Base-by-base conservation (phyloP, 2,113 vertebrate genomes). In the Myanophis thanlyinensis region DNA sequence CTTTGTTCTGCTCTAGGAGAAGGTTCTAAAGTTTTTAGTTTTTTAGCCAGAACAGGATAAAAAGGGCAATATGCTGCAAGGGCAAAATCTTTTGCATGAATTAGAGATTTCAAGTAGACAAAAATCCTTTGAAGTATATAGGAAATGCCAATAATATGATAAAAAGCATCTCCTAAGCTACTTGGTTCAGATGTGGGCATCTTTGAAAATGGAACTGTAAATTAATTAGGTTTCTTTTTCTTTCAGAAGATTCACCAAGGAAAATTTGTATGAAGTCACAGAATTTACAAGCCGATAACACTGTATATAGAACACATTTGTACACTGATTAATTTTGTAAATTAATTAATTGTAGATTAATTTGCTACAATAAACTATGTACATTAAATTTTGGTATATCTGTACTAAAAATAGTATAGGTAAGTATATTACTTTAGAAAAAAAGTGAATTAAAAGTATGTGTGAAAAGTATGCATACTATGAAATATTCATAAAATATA, bases 1-100 rank as follows among this genome's bases (percentile, higher is more conserved):
- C 9, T 94, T 95, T 95, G 86, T 95, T 86, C 73, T 94, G 40
- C 90, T 91, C 47, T 53, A 89, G 22, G 25, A n/a, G 25, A 85
- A 62, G 90, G 12, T 1, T 1, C 92, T 80, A 46, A 93, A 46
- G 2, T 88, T 88, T 59, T 49, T 20, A 2, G 11, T 84, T 53
- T 92, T 54, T 88, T 91, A 80, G 88, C 84, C n/a, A 93, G 56
- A 22, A 80, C 0, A 84, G 5, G 20, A 54, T 6, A 54, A 95
- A 44, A 87, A 89, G 84, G 88, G 49, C 54, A 93, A 92, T 84
- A 46, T 93, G n/a, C 30, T 94, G n/a, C 52, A 23, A 92, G 23
- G 3, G 47, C 48, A 95, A 47, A 93, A 94, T 90, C 94, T 56
- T 5, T 54, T 94, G 15, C 85, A 94, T 85, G 91, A 44, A 89